These are phyloP conservation scores for Petrolisthes manimaculis DNA, from an alignment of 2,888 invertebrate species.

Conservation along the genomic window DNA sequence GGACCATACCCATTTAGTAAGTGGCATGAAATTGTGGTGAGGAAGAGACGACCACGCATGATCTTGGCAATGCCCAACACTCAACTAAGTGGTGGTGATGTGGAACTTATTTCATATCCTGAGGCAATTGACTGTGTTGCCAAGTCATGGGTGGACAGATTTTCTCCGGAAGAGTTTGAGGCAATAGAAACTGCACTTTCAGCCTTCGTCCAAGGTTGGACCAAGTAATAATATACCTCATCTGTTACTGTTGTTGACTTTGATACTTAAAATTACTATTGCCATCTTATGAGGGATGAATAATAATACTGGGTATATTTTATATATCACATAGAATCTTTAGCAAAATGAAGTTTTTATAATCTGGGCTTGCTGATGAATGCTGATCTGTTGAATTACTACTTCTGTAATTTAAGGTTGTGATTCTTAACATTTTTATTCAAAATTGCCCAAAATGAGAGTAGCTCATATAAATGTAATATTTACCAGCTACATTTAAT, in stretches of 20 bases:
- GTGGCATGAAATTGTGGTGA: conserved; percentile 89
- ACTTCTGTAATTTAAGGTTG: too few species aligned
- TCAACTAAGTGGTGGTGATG: conserved; percentile 42
- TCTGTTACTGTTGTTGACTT: not conserved
- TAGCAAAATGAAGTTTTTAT: too few species aligned
- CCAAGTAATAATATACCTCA: conserved; percentile 22
- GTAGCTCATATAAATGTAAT: too few species aligned
- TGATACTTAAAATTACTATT: too few species aligned
- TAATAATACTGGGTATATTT: too few species aligned
- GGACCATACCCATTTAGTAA: conserved; percentile 81
- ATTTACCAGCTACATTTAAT: too few species aligned
- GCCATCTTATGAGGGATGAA: too few species aligned
- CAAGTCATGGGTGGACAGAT: conserved; percentile 61
- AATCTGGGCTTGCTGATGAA: too few species aligned
- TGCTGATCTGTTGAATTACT: too few species aligned
- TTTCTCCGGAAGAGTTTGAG: conserved; percentile 49
- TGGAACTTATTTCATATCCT: conserved; percentile 56
- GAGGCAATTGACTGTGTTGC: conserved; percentile 55
- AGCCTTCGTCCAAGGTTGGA: conserved; percentile 37
- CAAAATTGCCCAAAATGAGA: too few species aligned
- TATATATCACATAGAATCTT: too few species aligned
- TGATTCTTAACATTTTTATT: too few species aligned
- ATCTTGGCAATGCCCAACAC: conserved; percentile 75
- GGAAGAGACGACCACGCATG: conserved; percentile 90
- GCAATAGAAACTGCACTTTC: conserved; percentile 44